Conservation (phyloP, 2,797 vertebrate genomes). For the Sebastes steindachneri region DNA sequence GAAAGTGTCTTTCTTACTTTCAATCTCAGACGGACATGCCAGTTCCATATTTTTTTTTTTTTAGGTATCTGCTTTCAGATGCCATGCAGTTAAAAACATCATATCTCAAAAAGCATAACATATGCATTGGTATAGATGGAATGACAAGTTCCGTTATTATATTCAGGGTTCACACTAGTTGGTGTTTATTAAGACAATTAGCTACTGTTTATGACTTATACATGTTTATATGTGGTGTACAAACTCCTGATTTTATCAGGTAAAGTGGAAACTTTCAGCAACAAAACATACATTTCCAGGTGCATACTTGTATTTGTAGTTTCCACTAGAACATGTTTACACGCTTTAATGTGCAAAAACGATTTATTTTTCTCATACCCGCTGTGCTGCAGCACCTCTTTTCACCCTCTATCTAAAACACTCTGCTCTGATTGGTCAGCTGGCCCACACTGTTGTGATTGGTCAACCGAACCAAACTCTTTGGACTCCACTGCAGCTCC, state of each 20-base stretch:
- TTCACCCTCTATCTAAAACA: no score
- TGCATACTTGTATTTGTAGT: fast-evolving
- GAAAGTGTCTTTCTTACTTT: background rate
- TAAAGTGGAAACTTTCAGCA: background rate
- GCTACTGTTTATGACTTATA: background rate
- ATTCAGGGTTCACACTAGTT: background rate
- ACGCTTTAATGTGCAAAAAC: no score
- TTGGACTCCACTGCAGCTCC: no score
- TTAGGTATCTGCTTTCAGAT: background rate
- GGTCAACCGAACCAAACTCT: no score
- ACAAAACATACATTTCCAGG: background rate
- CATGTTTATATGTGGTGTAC: background rate
- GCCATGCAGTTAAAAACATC: background rate
- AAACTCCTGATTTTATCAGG: background rate
- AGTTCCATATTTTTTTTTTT: background rate
- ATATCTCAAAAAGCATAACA: background rate
- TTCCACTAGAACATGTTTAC: no score
- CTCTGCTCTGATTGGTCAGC: no score
- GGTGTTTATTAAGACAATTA: background rate
- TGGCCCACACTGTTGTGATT: no score
- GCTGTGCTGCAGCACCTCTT: no score
- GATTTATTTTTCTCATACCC: fast-evolving
- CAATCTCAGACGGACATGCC: background rate
- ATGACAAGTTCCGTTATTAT: background rate
- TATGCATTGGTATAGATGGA: no score